phyloP scores from a whole-genome alignment of 2,888 invertebrate genomes.

The Agonopterix subpropinquella region DNA sequence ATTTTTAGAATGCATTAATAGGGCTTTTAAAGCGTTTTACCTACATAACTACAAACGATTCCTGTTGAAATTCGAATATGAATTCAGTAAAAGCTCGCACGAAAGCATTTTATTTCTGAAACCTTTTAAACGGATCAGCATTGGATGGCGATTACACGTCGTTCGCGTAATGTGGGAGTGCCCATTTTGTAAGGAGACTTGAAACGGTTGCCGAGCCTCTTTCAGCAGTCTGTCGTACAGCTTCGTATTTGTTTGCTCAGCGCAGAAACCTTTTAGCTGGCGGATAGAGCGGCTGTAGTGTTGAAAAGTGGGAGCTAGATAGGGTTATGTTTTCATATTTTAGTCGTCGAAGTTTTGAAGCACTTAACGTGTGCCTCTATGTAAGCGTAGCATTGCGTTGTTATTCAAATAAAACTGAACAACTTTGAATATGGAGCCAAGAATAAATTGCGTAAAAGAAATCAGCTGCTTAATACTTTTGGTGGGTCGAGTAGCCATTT shows the following conservation, averaged over 20 bases:
- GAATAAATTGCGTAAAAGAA: no score
- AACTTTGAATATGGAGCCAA: no score
- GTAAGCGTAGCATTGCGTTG: no score
- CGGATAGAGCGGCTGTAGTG: slow-evolving; percentile 1
- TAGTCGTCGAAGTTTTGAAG: no score
- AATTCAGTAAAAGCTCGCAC: slow-evolving; percentile 5
- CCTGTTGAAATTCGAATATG: slow-evolving; percentile 1
- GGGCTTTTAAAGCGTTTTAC: no score
- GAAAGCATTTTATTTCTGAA: slow-evolving; percentile 24
- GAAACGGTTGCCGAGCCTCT: slow-evolving; percentile 12
- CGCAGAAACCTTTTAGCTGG: slow-evolving; percentile 42
- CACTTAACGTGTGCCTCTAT: no score
- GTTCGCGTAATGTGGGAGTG: slow-evolving; percentile 21
- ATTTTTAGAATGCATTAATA: no score
- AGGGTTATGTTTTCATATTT: not conserved
- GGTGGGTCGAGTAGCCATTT: no score
- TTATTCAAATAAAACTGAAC: no score
- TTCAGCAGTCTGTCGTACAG: slow-evolving; percentile 12
- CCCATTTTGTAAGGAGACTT: slow-evolving; percentile 22
- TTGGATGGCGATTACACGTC: slow-evolving; percentile 27
- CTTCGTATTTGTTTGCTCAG: slow-evolving; percentile 33
- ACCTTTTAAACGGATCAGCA: slow-evolving; percentile 34
- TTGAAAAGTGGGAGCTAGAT: not conserved
- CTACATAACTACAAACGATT: no score
- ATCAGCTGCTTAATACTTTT: no score